Percentiles rank a stretch among this genome's conserved stretches.
Conservation (phyloP, 37 sponge, comb jelly and placozoan species). For the Chondrilla cf. caribensis region DNA sequence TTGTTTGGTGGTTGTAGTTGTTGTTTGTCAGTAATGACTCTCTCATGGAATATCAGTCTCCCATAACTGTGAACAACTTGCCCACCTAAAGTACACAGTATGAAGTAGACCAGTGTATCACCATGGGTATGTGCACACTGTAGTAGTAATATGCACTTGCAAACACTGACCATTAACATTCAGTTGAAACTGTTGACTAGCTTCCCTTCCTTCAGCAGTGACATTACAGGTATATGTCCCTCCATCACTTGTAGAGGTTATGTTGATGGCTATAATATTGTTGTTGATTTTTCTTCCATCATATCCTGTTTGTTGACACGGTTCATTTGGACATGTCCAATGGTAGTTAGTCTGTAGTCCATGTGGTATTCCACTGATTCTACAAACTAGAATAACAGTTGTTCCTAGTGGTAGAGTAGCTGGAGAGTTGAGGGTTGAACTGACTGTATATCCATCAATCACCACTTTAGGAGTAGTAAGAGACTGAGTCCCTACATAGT, state of each 20-base stretch:
- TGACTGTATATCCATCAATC: not conserved
- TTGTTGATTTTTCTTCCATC: not conserved
- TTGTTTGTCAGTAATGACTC: too few relatives aligned
- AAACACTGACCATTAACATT: too few relatives aligned
- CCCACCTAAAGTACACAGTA: too few relatives aligned
- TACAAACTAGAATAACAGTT: not conserved
- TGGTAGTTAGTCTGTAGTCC: conserved; percentile 1
- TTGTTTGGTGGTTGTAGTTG: too few relatives aligned
- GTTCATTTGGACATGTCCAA: conserved; percentile 14
- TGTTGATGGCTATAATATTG: not conserved
- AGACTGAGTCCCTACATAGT: too few relatives aligned
- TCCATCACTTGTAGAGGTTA: not conserved
- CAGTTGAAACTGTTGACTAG: too few relatives aligned
- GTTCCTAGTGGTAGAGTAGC: not conserved
- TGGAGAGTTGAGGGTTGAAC: not conserved
- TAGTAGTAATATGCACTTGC: too few relatives aligned
- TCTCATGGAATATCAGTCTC: too few relatives aligned
- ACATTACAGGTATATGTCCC: conserved; percentile 8
- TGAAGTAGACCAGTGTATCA: too few relatives aligned
- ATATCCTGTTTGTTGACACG: not conserved
- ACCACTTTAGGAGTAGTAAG: too few relatives aligned
- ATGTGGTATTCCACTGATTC: conserved; percentile 4
- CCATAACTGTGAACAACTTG: too few relatives aligned
- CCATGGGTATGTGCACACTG: too few relatives aligned
- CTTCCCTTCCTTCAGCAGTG: conserved; percentile 9